Evolutionary conservation across 1,140 invertebrate genomes (phyloP).

Genomic region (Scaptodrosophila lebanonensis): DNA sequence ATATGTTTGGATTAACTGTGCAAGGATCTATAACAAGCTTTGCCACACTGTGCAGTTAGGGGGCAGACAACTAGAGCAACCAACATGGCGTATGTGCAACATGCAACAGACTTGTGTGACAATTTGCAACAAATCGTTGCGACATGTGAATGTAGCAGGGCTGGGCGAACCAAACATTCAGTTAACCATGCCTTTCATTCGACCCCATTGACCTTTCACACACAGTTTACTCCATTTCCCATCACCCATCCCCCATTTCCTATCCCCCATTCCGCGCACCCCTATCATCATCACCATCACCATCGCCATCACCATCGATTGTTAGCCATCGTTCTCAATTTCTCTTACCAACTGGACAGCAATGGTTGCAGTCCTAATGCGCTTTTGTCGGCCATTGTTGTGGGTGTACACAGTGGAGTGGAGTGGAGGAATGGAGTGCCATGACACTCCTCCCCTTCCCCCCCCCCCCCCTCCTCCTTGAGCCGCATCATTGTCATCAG

Average conservation of each 20-base stretch:
- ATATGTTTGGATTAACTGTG: too few relatives aligned
- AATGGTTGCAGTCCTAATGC: conserved; percentile 57
- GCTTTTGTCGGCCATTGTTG: conserved; percentile 68
- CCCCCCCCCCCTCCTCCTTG: too few relatives aligned
- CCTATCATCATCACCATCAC: conserved; percentile 5
- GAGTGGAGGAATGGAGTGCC: too few relatives aligned
- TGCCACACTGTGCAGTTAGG: too few relatives aligned
- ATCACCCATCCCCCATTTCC: conserved; percentile 23
- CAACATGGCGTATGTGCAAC: conserved; percentile 3
- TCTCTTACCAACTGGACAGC: conserved; percentile 35
- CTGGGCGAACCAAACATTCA: conserved; percentile 41
- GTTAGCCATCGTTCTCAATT: too few relatives aligned
- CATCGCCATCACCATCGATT: neutral
- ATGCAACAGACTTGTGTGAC: conserved; percentile 26
- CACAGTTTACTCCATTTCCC: too few relatives aligned
- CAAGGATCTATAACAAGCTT: too few relatives aligned
- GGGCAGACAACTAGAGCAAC: too few relatives aligned
- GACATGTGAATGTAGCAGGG: conserved; percentile 41
- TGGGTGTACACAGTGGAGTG: too few relatives aligned
- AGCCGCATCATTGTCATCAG: neutral
- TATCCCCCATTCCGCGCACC: conserved; percentile 2
- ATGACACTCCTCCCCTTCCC: too few relatives aligned
- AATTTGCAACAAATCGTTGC: conserved; percentile 72
- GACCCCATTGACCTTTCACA: too few relatives aligned
- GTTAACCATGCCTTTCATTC: too few relatives aligned